Conservation (phyloP, 1,140 invertebrate species). For the Drosophila tsacasi region DNA sequence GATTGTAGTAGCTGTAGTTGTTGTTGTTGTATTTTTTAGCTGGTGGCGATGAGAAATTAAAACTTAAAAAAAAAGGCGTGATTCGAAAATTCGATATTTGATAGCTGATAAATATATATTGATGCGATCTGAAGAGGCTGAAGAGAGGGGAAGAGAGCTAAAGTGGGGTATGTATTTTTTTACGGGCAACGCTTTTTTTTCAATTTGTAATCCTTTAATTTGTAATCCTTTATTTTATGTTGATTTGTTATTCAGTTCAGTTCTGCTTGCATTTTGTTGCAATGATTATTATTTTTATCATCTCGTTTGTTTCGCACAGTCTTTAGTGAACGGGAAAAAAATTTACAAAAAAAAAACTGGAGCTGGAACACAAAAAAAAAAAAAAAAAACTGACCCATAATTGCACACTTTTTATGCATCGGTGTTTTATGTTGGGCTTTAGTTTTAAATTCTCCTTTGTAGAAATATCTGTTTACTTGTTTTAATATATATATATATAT, state of each 20-base stretch:
- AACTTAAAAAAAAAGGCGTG: constrained; percentile 42
- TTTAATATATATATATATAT: too few relatives aligned
- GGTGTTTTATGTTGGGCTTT: background rate
- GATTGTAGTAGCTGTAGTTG: constrained; percentile 32
- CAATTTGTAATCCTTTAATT: constrained; percentile 24
- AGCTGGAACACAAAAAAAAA: constrained; percentile 11
- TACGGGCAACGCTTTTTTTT: constrained; percentile 62
- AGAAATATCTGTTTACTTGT: constrained; percentile 16
- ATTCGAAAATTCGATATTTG: constrained; percentile 44
- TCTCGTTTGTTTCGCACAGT: constrained; percentile 36
- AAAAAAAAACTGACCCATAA: constrained; percentile 30
- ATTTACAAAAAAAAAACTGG: constrained; percentile 37
- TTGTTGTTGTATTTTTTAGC: constrained; percentile 15
- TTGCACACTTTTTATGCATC: constrained; percentile 33
- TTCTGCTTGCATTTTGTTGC: constrained; percentile 31
- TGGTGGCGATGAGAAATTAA: constrained; percentile 50
- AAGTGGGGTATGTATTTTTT: constrained; percentile 12
- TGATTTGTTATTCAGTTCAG: constrained; percentile 44
- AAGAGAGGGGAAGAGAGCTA: constrained; percentile 45
- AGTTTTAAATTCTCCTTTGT: constrained; percentile 6
- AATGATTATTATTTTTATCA: constrained; percentile 6
- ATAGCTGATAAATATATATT: constrained; percentile 1
- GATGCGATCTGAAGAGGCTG: constrained; percentile 46
- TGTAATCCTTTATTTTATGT: constrained; percentile 16
- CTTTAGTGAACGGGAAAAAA: constrained; percentile 53